These are phyloP conservation scores for Myxocyprinus asiaticus DNA, from an alignment of 2,113 vertebrate species.

Conservation along the genomic window DNA sequence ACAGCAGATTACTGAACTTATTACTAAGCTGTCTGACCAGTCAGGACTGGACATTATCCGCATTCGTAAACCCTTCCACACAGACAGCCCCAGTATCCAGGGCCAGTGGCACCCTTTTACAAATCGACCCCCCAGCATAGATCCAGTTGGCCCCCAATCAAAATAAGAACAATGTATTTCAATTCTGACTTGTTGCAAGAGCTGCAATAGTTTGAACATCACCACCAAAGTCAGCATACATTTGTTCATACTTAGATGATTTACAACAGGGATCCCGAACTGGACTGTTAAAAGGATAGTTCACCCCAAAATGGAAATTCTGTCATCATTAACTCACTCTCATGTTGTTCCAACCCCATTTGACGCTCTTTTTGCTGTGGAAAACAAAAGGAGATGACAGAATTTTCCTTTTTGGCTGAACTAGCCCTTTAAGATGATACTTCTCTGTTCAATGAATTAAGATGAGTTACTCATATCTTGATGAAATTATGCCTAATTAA, in stretches of 20 bases:
- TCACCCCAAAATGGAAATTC: too few relatives aligned
- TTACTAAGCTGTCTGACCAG: conserved; percentile 83
- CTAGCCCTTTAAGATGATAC: too few relatives aligned
- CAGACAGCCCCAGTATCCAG: conserved; percentile 88
- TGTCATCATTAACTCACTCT: too few relatives aligned
- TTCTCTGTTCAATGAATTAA: too few relatives aligned
- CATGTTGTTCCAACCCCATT: too few relatives aligned
- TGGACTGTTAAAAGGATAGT: too few relatives aligned
- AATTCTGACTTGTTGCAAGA: too few relatives aligned
- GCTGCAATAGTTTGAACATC: neutral
- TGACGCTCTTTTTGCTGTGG: too few relatives aligned
- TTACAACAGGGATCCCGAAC: too few relatives aligned
- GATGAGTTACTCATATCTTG: neutral
- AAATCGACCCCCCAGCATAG: conserved; percentile 78
- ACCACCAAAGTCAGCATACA: neutral
- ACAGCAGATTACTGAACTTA: conserved; percentile 77
- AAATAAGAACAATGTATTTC: conserved; percentile 46
- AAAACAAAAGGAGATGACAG: too few relatives aligned
- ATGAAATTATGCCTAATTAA: too few relatives aligned
- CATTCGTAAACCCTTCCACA: conserved; percentile 94
- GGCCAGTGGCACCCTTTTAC: conserved; percentile 96
- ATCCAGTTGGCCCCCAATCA: conserved; percentile 56
- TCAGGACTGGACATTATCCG: conserved; percentile 91
- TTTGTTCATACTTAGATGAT: neutral
- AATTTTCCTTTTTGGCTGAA: too few relatives aligned